These are phyloP conservation scores for Ceratosolen solmsi DNA, from an alignment of 1,140 invertebrate species.

Conservation along the genomic window DNA sequence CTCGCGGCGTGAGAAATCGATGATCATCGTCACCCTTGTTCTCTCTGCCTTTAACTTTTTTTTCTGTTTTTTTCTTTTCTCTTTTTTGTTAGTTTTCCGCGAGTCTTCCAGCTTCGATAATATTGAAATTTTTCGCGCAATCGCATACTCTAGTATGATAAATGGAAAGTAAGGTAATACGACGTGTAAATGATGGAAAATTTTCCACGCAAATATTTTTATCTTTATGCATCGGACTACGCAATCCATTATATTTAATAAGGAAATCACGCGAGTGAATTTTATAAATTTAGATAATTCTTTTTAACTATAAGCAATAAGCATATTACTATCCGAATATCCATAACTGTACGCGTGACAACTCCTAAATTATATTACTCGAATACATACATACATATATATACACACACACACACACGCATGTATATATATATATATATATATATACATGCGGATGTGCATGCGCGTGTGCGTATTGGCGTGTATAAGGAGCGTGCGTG, in stretches of 20 bases:
- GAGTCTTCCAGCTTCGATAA: slow-evolving; percentile 19
- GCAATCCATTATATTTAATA: not conserved
- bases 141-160: not conserved
- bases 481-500: too few species aligned
- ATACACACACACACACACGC: too few species aligned
- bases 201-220: not conserved
- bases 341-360: not conserved
- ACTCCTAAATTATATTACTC: not conserved
- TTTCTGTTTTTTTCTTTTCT: too few species aligned
- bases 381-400: too few species aligned
- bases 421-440: too few species aligned
- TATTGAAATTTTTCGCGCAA: not conserved
- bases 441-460: too few species aligned
- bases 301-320: not conserved
- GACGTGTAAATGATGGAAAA: not conserved
- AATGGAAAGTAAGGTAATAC: not conserved
- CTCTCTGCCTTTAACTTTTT: slow-evolving; percentile 22
- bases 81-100: slow-evolving; percentile 24
- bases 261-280: not conserved
- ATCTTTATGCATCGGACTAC: not conserved
- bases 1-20: slow-evolving; percentile 38
- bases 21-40: slow-evolving; percentile 36
- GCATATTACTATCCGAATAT: not conserved
- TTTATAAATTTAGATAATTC: not conserved
- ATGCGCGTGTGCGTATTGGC: too few species aligned